Conservation (phyloP, 2,113 vertebrate species). For the Geococcyx californianus region DNA sequence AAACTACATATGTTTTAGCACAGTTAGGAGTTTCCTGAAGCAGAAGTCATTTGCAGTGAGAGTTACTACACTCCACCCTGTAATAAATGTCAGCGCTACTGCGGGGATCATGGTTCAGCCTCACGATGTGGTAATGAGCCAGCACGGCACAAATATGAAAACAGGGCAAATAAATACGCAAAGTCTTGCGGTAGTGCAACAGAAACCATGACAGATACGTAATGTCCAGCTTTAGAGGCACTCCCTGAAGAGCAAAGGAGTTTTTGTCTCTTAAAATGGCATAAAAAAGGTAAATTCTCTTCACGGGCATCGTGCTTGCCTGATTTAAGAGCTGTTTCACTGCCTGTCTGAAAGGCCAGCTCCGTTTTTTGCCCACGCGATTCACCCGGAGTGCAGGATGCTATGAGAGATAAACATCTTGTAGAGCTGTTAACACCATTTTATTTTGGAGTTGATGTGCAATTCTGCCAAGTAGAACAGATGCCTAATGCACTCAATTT, state of each 20-base stretch:
- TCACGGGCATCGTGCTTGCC: background rate
- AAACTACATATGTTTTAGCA: background rate
- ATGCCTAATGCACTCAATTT: conserved; percentile 21
- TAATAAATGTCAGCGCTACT: rapidly evolving
- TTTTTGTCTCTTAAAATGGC: background rate
- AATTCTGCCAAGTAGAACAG: background rate
- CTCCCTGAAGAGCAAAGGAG: background rate
- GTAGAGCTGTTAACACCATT: conserved; percentile 21
- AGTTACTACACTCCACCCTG: background rate
- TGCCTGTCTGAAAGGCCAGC: background rate
- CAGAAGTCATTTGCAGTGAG: background rate
- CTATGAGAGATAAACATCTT: background rate
- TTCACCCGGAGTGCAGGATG: background rate
- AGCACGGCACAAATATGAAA: background rate
- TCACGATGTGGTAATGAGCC: background rate
- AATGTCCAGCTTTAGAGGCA: background rate
- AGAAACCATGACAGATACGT: background rate
- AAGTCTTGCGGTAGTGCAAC: rapidly evolving
- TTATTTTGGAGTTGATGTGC: background rate
- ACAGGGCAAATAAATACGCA: background rate
- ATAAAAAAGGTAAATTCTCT: background rate
- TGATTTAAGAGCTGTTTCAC: background rate
- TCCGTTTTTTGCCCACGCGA: background rate
- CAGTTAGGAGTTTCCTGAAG: background rate
- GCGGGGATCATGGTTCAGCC: background rate